A percentile compares a stretch with the other conserved stretches of the same genome.
phyloP scores from a whole-genome alignment of 1,140 invertebrate species.

The Drosophila triauraria region DNA sequence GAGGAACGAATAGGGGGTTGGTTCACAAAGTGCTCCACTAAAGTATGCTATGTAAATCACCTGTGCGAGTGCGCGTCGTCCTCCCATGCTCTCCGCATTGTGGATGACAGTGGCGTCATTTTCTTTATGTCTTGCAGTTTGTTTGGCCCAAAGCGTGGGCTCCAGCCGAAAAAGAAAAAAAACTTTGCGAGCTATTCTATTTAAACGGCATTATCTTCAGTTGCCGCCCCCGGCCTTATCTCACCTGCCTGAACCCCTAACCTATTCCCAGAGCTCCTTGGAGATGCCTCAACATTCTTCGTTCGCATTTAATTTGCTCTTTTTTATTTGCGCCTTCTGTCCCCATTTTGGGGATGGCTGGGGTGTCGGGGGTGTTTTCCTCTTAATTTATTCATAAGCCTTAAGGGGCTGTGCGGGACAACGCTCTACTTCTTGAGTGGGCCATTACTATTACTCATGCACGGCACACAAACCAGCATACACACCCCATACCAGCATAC shows the following conservation, averaged over 20 bases:
- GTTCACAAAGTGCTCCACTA: conserved; percentile 81
- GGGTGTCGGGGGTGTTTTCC: conserved; percentile 22
- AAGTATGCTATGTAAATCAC: conserved; percentile 83
- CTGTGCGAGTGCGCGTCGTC: conserved; percentile 51
- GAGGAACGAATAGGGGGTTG: conserved; percentile 8
- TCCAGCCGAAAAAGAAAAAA: conserved; percentile 5
- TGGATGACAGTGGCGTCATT: conserved; percentile 70
- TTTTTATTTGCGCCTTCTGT: conserved; percentile 71
- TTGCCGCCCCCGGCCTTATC: conserved; percentile 63
- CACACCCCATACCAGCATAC: neutral
- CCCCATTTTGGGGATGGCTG: conserved; percentile 42
- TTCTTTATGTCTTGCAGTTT: conserved; percentile 77
- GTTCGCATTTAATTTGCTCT: conserved; percentile 71
- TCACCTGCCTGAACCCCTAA: conserved; percentile 21
- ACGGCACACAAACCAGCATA: conserved; percentile 39
- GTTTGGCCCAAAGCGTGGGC: conserved; percentile 48
- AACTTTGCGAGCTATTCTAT: conserved; percentile 67
- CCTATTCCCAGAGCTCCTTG: conserved; percentile 6
- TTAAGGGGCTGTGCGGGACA: conserved; percentile 42
- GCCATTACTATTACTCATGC: conserved; percentile 82
- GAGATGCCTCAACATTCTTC: conserved; percentile 37
- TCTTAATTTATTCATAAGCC: conserved; percentile 83
- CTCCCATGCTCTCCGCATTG: neutral
- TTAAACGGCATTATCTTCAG: conserved; percentile 78
- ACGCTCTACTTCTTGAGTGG: conserved; percentile 65